Evolutionary conservation across 2,888 invertebrate genomes (phyloP).

Genomic region (Synergus gifuensis): DNA sequence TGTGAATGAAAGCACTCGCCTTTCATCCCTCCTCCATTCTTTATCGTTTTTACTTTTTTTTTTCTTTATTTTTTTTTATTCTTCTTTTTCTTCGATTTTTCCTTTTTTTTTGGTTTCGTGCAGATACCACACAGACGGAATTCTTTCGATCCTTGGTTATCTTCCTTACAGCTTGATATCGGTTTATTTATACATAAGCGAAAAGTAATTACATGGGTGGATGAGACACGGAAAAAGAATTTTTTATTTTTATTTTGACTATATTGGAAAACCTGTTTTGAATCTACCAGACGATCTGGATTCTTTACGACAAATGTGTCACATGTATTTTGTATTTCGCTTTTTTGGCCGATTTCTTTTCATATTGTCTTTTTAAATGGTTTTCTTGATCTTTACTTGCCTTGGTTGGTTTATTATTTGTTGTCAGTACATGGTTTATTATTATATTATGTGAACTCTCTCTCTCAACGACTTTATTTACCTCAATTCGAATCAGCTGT

Average conservation of each 20-base stretch:
- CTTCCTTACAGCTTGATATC: slow-evolving; percentile 44
- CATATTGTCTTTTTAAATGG: too few species aligned
- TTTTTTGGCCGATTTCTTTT: too few species aligned
- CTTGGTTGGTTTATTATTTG: too few species aligned
- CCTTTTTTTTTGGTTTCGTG: neutral
- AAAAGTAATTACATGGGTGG: slow-evolving; percentile 68
- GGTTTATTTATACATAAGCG: slow-evolving; percentile 66
- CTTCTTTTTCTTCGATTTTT: neutral
- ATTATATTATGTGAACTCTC: too few species aligned
- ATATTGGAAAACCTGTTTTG: slow-evolving; percentile 66
- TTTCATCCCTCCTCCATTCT: slow-evolving; percentile 52
- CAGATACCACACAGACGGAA: slow-evolving; percentile 15
- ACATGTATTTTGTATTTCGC: too few species aligned
- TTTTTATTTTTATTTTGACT: slow-evolving; percentile 48
- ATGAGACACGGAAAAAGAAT: slow-evolving; percentile 58
- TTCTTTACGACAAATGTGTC: neutral
- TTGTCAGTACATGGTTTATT: too few species aligned
- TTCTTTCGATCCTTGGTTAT: slow-evolving; percentile 33
- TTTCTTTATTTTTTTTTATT: neutral
- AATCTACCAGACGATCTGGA: slow-evolving; percentile 53
- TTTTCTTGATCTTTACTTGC: too few species aligned
- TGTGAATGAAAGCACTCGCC: slow-evolving; percentile 23
- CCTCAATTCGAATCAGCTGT: too few species aligned
- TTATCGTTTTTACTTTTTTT: slow-evolving; percentile 42
- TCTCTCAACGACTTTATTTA: too few species aligned